Evolutionary conservation across 2,888 invertebrate genomes (phyloP).

Genomic region (Carpatolechia fugitivella): DNA sequence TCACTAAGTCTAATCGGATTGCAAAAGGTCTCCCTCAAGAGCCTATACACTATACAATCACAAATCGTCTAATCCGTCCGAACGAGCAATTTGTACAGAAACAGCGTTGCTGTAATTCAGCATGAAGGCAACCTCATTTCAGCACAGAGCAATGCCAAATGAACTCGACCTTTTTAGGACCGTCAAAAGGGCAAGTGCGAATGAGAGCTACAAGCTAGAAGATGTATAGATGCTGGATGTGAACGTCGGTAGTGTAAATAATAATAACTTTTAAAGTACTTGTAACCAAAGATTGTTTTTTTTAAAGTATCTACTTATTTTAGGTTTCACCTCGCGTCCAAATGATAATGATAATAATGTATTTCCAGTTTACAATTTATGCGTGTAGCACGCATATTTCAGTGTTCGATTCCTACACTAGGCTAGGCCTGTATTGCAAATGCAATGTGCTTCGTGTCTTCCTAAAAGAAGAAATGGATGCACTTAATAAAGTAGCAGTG

Average conservation of each 20-base stretch:
- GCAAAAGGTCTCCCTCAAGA: not conserved
- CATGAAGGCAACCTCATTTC: conserved; percentile 44
- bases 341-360: too few species aligned
- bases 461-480: too few species aligned
- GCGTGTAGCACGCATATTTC: too few species aligned
- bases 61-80: conserved; percentile 12
- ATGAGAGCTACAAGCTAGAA: conserved; percentile 49
- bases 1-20: not conserved
- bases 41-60: not conserved
- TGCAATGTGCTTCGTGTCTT: too few species aligned
- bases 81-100: conserved; percentile 18
- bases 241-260: not conserved
- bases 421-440: too few species aligned
- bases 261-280: too few species aligned
- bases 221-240: conserved; percentile 29
- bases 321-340: too few species aligned
- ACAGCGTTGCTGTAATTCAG: conserved; percentile 30
- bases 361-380: too few species aligned
- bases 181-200: conserved; percentile 59
- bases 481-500: too few species aligned
- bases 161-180: conserved; percentile 61
- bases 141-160: conserved; percentile 44
- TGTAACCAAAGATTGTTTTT: too few species aligned
- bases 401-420: too few species aligned
- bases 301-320: too few species aligned